Evolutionary conservation across 2,797 vertebrate species (phyloP).

Genomic region (Gambusia yucatana): DNA sequence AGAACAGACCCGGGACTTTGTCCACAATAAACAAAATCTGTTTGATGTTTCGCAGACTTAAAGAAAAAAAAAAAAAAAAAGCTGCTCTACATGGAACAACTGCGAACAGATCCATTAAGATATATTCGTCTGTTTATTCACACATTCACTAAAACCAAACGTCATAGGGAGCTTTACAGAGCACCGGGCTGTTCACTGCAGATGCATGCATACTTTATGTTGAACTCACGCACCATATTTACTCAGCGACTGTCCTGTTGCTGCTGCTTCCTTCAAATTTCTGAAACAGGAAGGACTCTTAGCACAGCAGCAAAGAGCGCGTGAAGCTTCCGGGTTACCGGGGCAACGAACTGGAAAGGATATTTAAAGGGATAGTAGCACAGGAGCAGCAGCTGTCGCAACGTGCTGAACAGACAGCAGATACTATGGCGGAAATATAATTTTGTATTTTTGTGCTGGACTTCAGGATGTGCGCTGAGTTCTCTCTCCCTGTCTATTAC

Average conservation of each 20-base stretch:
- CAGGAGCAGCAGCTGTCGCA: not conserved
- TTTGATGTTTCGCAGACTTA: slow-evolving; percentile 17
- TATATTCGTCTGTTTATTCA: slow-evolving; percentile 47
- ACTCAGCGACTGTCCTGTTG: slow-evolving; percentile 62
- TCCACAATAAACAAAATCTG: slow-evolving; percentile 15
- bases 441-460: not conserved
- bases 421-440: not conserved
- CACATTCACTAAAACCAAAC: slow-evolving; percentile 23
- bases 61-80: slow-evolving; percentile 14
- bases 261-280: slow-evolving; percentile 74
- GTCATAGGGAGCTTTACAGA: slow-evolving; percentile 10
- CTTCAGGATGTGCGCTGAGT: not conserved
- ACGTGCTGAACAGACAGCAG: not conserved
- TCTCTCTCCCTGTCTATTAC: not conserved
- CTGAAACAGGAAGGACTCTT: slow-evolving; percentile 78
- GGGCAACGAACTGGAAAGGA: slow-evolving; percentile 70
- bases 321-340: slow-evolving; percentile 79
- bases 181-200: slow-evolving; percentile 18
- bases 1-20: slow-evolving; percentile 4
- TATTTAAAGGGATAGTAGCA: slow-evolving; percentile 80
- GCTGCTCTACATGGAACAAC: slow-evolving; percentile 19
- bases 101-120: slow-evolving; percentile 16
- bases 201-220: slow-evolving; percentile 67
- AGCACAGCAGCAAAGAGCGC: slow-evolving; percentile 37
- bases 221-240: slow-evolving; percentile 80